phyloP scores from a whole-genome alignment of 2,888 invertebrate genomes.

The Pristionchus entomophagus region DNA sequence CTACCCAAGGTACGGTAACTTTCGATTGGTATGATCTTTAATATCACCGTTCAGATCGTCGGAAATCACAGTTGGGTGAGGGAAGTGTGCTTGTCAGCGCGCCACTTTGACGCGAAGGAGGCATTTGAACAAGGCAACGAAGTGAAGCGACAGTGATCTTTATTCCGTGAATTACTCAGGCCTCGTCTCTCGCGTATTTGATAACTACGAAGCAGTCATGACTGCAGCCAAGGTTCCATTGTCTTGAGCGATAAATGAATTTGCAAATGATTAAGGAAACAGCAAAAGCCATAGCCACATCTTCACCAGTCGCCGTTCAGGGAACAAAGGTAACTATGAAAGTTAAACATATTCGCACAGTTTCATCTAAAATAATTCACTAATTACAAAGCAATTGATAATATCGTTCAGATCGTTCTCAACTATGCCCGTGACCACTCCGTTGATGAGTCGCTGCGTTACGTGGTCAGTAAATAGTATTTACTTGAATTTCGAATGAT shows the following conservation, averaged over 20 bases:
- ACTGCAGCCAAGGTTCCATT: neutral
- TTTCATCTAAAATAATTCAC: too few relatives aligned
- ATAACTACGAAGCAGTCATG: neutral
- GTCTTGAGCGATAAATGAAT: neutral
- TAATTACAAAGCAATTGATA: too few relatives aligned
- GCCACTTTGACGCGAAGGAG: slow-evolving; percentile 83
- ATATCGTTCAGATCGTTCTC: slow-evolving; percentile 19
- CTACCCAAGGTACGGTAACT: slow-evolving; percentile 81
- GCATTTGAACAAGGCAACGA: slow-evolving; percentile 45
- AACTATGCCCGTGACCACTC: slow-evolving; percentile 89
- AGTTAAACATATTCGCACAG: neutral
- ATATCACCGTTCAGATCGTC: slow-evolving; percentile 79
- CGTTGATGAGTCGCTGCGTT: slow-evolving; percentile 88
- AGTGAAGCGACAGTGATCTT: too few relatives aligned
- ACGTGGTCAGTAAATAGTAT: slow-evolving; percentile 84
- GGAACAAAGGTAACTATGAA: slow-evolving; percentile 84
- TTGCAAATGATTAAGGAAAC: slow-evolving; percentile 80
- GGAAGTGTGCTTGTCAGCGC: slow-evolving; percentile 90
- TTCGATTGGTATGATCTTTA: neutral
- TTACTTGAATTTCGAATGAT: neutral
- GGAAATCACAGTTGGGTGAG: slow-evolving; percentile 89
- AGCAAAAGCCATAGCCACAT: slow-evolving; percentile 87
- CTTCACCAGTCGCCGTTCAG: slow-evolving; percentile 95
- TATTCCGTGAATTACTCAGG: neutral
- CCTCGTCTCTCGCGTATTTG: neutral